Evolutionary conservation across 2,888 invertebrate species (phyloP).

Genomic region (Ganaspis brasiliensis): DNA sequence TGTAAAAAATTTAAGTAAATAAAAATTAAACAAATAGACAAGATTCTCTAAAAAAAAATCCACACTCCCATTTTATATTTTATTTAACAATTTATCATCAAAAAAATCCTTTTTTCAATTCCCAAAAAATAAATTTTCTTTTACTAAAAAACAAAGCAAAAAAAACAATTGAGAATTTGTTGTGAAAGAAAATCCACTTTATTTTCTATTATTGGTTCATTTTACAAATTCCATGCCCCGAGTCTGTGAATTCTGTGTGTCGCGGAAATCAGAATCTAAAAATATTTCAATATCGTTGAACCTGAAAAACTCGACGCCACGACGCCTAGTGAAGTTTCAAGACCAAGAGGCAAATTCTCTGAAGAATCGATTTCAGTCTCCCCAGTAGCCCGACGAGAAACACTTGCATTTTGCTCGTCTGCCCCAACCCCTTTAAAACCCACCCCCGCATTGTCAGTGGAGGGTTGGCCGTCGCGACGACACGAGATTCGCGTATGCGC

Average conservation of each 20-base stretch:
- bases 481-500: conserved; percentile 70
- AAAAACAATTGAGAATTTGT: neutral
- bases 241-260: neutral
- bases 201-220: no score
- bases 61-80: no score
- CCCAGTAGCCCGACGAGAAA: conserved; percentile 54
- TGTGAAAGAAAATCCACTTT: no score
- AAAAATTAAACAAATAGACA: no score
- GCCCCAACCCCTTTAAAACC: conserved; percentile 44
- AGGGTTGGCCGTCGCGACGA: conserved; percentile 64
- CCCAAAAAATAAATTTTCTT: no score
- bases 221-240: neutral
- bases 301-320: conserved; percentile 1
- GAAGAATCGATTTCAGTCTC: conserved; percentile 56
- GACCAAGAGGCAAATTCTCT: conserved; percentile 34
- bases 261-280: conserved; percentile 44
- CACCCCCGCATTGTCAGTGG: conserved; percentile 31
- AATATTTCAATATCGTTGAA: conserved; percentile 38
- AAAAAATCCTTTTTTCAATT: no score
- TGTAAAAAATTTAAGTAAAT: no score
- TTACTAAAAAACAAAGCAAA: no score
- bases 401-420: conserved; percentile 52
- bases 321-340: conserved; percentile 29
- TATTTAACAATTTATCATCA: no score
- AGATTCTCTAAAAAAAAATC: no score